Evolutionary conservation across 2,888 invertebrate species (phyloP).

Genomic region (Nomada hirtipes): DNA sequence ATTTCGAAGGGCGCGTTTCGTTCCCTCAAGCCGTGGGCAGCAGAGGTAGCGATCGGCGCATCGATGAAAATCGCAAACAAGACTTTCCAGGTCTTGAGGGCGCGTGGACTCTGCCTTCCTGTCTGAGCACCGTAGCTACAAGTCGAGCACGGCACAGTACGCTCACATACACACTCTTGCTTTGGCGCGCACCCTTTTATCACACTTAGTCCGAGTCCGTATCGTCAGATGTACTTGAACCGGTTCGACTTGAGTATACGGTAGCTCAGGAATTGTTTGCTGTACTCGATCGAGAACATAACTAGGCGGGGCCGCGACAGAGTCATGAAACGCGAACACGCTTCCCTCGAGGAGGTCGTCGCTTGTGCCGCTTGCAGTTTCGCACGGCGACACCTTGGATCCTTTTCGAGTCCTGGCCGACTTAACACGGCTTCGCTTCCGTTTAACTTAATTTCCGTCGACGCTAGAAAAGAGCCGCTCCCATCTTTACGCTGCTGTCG

Average conservation of each 20-base stretch:
- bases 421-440: not conserved
- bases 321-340: slow-evolving; percentile 62
- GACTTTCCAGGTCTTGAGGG: slow-evolving; percentile 83
- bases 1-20: slow-evolving; percentile 12
- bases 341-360: not conserved
- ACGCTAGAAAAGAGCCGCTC: slow-evolving; percentile 62
- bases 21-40: slow-evolving; percentile 7
- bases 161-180: slow-evolving; percentile 57
- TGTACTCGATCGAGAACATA: slow-evolving; percentile 84
- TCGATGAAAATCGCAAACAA: slow-evolving; percentile 66
- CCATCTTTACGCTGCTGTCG: slow-evolving; percentile 29
- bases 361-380: not conserved
- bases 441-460: not conserved
- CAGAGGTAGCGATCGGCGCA: slow-evolving; percentile 35
- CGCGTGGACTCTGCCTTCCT: slow-evolving; percentile 12
- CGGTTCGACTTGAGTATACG: slow-evolving; percentile 84
- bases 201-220: slow-evolving; percentile 83
- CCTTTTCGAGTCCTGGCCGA: not conserved
- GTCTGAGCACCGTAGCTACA: slow-evolving; percentile 67
- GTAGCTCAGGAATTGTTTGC: slow-evolving; percentile 84
- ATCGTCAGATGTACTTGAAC: slow-evolving; percentile 84
- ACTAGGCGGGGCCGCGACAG: slow-evolving; percentile 75
- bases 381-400: not conserved
- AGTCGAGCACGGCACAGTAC: slow-evolving; percentile 60
- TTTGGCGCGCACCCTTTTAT: slow-evolving; percentile 68